Evolutionary conservation across 1,140 invertebrate species (phyloP).

Genomic region (Drosophila nigromelanica): DNA sequence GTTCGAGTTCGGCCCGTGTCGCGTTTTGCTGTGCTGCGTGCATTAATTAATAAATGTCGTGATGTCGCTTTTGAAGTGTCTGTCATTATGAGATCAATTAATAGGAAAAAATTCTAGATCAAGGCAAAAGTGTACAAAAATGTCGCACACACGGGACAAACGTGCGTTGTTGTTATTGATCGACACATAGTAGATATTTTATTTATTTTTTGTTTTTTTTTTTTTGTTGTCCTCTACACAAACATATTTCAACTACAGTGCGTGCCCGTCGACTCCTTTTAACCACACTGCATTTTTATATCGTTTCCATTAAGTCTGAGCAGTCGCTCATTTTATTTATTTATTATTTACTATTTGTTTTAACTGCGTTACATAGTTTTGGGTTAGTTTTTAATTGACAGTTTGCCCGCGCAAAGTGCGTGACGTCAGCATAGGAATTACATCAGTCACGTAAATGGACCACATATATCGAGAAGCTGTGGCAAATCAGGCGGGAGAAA

Average conservation of each 20-base stretch:
- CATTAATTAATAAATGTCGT: constrained; percentile 83
- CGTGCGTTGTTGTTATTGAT: constrained; percentile 52
- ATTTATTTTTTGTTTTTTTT: constrained; percentile 37
- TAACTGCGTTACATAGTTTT: constrained; percentile 5
- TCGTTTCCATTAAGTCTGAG: constrained; percentile 30
- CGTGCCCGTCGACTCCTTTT: constrained; percentile 31
- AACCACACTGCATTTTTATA: constrained; percentile 7
- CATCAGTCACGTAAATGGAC: constrained; percentile 32
- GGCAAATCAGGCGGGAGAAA: not conserved
- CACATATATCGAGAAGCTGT: not conserved
- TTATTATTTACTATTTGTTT: constrained; percentile 23
- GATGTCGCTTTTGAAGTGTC: constrained; percentile 83
- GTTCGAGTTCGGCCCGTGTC: constrained; percentile 33
- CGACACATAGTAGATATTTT: constrained; percentile 43
- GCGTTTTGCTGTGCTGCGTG: constrained; percentile 49
- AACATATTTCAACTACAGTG: constrained; percentile 13
- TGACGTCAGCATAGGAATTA: constrained; percentile 40
- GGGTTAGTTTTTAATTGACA: constrained; percentile 21
- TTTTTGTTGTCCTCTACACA: constrained; percentile 33
- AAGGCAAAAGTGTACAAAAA: constrained; percentile 78
- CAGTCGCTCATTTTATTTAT: constrained; percentile 30
- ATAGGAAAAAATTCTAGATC: constrained; percentile 83
- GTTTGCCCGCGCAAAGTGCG: not conserved
- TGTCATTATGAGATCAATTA: constrained; percentile 83
- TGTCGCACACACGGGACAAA: constrained; percentile 66